Conservation (phyloP, 2,888 invertebrate species). For the Willowsia nigromaculata region DNA sequence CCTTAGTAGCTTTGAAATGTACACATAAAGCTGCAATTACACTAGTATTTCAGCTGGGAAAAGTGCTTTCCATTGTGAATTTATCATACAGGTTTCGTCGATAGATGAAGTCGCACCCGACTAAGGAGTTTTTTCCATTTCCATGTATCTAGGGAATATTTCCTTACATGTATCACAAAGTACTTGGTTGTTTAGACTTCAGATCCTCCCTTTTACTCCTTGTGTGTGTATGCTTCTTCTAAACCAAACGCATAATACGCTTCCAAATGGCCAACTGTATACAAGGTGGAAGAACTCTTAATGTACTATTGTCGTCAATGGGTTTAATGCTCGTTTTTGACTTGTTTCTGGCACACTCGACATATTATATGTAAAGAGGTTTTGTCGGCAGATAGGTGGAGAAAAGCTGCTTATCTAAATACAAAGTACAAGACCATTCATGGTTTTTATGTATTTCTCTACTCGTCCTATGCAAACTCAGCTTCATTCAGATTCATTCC, state of each 20-base stretch:
- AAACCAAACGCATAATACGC: no score
- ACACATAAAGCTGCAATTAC: slow-evolving; percentile 10
- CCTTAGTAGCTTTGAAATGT: neutral
- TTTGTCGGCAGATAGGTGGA: neutral
- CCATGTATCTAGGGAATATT: neutral
- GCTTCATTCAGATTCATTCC: slow-evolving; percentile 53
- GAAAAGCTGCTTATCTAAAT: neutral
- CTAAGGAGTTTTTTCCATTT: neutral
- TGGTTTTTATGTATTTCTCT: neutral
- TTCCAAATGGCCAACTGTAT: no score
- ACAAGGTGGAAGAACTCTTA: no score
- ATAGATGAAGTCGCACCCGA: neutral
- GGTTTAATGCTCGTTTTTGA: no score
- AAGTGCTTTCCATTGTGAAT: slow-evolving; percentile 26
- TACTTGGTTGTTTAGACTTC: neutral
- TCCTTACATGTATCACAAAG: neutral
- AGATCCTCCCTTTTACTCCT: neutral
- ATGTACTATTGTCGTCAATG: no score
- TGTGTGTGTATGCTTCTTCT: no score
- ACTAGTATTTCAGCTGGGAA: slow-evolving; percentile 22
- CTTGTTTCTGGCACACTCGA: neutral
- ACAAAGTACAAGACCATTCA: neutral
- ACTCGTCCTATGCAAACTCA: neutral
- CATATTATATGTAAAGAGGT: neutral
- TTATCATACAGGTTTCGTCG: neutral